Percentiles rank a stretch among this genome's conserved stretches.
Evolutionary conservation across 2,113 vertebrate genomes (phyloP).

Genomic region (Coturnix japonica): DNA sequence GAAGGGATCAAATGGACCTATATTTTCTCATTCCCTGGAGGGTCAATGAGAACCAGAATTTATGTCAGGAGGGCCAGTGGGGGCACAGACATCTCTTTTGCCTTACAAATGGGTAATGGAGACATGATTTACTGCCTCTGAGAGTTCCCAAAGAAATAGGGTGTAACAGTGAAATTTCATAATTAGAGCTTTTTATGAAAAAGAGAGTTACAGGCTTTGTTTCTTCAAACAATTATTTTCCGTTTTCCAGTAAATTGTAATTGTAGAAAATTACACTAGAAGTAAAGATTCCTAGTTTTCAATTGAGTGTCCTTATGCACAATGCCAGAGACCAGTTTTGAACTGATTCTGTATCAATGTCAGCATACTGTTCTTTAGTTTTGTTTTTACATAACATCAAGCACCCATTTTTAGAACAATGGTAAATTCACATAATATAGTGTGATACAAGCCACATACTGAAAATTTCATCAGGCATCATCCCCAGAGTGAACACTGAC

Average conservation of each 20-base stretch:
- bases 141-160: not conserved
- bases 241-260: not conserved
- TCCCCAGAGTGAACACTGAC: not conserved
- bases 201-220: not conserved
- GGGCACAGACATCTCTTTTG: not conserved
- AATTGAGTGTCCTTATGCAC: not conserved
- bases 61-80: not conserved
- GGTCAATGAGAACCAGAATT: not conserved
- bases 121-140: not conserved
- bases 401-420: not conserved
- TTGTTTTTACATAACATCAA: not conserved
- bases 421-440: not conserved
- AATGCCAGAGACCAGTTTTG: rapidly evolving
- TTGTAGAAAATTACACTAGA: not conserved
- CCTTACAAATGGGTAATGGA: not conserved
- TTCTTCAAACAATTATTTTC: not conserved
- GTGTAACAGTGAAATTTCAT: not conserved
- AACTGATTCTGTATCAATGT: not conserved
- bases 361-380: not conserved
- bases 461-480: not conserved
- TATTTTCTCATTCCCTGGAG: conserved; percentile 25
- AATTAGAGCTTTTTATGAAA: not conserved
- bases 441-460: not conserved
- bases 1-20: not conserved
- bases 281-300: not conserved